Base-by-base conservation (phyloP, 2,888 invertebrate genomes). In the Drosophila picticornis region DNA sequence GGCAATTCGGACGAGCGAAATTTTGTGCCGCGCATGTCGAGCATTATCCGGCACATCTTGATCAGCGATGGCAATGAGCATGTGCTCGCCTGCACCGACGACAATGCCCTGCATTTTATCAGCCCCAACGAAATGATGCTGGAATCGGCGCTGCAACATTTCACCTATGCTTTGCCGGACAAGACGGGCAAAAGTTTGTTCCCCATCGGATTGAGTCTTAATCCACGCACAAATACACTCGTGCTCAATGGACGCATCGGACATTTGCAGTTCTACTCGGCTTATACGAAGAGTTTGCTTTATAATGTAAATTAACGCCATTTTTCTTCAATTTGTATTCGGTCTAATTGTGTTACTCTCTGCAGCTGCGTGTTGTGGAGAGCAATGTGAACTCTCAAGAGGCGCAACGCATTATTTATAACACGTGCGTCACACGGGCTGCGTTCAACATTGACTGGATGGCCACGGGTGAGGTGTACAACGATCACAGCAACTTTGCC, bases 171-270 rank as follows among this genome's bases (percentile, higher is more conserved):
- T 52, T 93, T 93, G 22, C 87, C 93, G 67, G 92, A 93, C 62
- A 93, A 92, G 64, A 93, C 94, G 13, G 94, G 94, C 50, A 88
- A 94, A 48, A 92, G 91, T 66, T 93, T 94, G 69, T 93, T 91
- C 63, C 93, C 93, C 3, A 67, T 92, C 79, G 94, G 91, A 60
- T 90, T 87, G 90, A 86, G 94, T 31, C 92, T 94, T 57, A 96
- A 97, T 93, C 95, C 96, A 4, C 94, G 95, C 53, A 95, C 95
- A 13, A 94, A 95, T 81, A 94, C 95, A 10, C 92, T 97, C 25
- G 95, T 96, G 40, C 93, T 96, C 71, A 97, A 97, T 91, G 96
- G 97, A 38, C 94, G 95, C 75, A 94, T 95, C 0, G 97, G 97
- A 19, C 96, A 96, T 83, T 93, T 97, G 53, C 97, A 97, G 92